These are phyloP conservation scores for Harmothoe impar DNA, from an alignment of 2,888 invertebrate genomes.

Conservation along the genomic window DNA sequence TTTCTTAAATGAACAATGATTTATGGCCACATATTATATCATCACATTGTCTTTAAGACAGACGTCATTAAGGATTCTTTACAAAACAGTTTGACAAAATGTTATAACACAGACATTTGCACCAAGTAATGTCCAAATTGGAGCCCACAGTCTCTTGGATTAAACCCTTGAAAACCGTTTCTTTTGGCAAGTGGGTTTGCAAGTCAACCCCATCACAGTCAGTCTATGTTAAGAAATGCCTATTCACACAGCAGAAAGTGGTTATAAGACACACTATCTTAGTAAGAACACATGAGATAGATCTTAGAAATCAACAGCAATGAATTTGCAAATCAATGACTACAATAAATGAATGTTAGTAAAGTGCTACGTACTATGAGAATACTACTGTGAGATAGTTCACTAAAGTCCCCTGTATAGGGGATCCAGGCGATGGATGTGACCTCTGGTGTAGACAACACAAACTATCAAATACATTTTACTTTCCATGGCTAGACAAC, in stretches of 20 bases:
- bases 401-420: not conserved
- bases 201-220: conserved; percentile 14
- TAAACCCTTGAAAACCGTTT: not conserved
- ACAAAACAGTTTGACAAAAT: too few species aligned
- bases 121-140: too few species aligned
- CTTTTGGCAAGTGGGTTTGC: not conserved
- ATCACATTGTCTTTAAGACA: too few species aligned
- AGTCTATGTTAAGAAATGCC: not conserved
- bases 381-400: not conserved
- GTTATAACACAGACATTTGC: too few species aligned
- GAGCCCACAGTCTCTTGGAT: not conserved
- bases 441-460: not conserved
- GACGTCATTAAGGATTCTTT: too few species aligned
- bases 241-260: not conserved
- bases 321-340: not conserved
- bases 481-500: too few species aligned
- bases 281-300: not conserved
- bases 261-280: not conserved
- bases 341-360: conserved; percentile 1
- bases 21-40: too few species aligned
- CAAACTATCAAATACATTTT: not conserved
- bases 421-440: not conserved
- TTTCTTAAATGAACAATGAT: too few species aligned
- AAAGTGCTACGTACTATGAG: not conserved
- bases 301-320: not conserved